Conservation (phyloP, 2,888 invertebrate species). For the Hybos culiciformis region DNA sequence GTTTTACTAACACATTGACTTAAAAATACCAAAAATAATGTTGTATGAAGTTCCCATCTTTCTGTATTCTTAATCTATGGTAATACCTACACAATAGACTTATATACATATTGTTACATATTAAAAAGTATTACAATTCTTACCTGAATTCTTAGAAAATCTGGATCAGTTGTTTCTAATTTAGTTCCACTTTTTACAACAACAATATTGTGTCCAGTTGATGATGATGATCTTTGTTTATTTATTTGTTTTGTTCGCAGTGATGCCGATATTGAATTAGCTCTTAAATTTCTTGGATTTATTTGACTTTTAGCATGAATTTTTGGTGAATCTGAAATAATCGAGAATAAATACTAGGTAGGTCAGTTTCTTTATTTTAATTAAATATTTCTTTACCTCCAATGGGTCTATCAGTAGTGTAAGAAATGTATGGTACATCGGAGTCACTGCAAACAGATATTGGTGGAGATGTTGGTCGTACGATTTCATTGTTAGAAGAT, state of each 20-base stretch:
- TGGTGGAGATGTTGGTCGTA: constrained; percentile 63
- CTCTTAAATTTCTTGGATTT: constrained; percentile 10
- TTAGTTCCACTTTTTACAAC: constrained; percentile 61
- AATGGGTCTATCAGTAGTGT: constrained; percentile 79
- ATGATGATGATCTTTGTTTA: constrained; percentile 34
- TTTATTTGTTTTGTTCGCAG: constrained; percentile 1
- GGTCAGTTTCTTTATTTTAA: not conserved
- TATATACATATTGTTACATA: too few species aligned
- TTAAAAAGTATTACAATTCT: constrained; percentile 3
- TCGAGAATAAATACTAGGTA: constrained; percentile 12
- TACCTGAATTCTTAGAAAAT: constrained; percentile 55
- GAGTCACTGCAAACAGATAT: constrained; percentile 81
- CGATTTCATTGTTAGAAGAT: constrained; percentile 25
- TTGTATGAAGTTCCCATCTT: too few species aligned
- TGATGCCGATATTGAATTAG: constrained; percentile 12
- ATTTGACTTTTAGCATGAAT: constrained; percentile 42
- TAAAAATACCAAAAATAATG: too few species aligned
- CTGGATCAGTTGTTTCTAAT: constrained; percentile 56
- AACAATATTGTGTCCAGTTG: constrained; percentile 58
- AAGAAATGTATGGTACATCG: constrained; percentile 81
- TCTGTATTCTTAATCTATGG: too few species aligned
- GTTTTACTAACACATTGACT: too few species aligned
- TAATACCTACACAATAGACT: too few species aligned
- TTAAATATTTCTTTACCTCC: constrained; percentile 42
- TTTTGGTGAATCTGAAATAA: constrained; percentile 61